Evolutionary conservation across 2,113 vertebrate species (phyloP).

Genomic region (Perca schrenkii): DNA sequence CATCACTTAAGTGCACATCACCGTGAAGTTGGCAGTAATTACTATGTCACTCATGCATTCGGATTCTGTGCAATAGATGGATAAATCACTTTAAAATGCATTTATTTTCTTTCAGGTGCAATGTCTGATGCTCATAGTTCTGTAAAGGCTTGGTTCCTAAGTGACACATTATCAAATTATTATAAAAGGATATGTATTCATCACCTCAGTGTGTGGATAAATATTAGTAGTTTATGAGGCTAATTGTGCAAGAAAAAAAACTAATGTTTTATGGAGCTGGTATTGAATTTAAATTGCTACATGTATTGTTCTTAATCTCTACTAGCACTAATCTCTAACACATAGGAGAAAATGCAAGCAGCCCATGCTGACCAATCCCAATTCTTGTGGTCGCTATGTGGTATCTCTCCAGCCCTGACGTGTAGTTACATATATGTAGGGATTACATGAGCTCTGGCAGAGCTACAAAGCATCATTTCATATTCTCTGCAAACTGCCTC

Average conservation of each 20-base stretch:
- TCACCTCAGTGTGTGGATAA: conserved; percentile 3
- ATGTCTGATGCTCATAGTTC: background rate
- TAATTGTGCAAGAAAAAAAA: conserved; percentile 31
- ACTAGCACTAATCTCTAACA: background rate
- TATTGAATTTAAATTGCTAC: conserved; percentile 6
- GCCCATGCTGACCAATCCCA: conserved; percentile 22
- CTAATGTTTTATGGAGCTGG: background rate
- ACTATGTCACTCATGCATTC: conserved; percentile 13
- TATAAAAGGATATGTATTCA: background rate
- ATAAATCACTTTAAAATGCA: conserved; percentile 20
- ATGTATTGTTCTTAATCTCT: background rate
- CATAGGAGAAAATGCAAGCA: background rate
- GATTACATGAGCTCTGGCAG: conserved; percentile 16
- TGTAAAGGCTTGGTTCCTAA: background rate
- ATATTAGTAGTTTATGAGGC: conserved; percentile 4
- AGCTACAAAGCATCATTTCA: conserved; percentile 16
- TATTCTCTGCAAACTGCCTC: conserved; percentile 26
- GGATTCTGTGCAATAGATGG: background rate
- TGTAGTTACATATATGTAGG: conserved; percentile 34
- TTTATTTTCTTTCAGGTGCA: conserved; percentile 6
- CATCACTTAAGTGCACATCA: background rate
- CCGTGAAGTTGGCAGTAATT: conserved; percentile 14
- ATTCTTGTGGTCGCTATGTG: background rate
- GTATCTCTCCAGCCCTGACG: conserved; percentile 14
- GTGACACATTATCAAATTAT: background rate